These are phyloP conservation scores for Ridgeia piscesae DNA, from an alignment of 1,140 invertebrate species.

Conservation along the genomic window DNA sequence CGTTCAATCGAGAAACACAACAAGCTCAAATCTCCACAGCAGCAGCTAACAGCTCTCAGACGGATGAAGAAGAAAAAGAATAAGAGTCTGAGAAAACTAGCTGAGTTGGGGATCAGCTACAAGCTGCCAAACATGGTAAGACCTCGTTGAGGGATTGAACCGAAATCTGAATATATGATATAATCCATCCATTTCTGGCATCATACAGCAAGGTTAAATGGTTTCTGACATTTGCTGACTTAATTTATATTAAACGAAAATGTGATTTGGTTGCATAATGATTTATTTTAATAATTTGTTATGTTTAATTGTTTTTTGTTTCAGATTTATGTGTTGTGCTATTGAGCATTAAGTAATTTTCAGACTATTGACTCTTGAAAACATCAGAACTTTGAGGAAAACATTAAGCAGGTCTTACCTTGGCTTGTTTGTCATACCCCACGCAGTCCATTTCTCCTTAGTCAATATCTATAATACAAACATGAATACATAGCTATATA, in stretches of 20 bases:
- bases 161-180: neutral
- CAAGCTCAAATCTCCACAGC: neutral
- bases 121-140: neutral
- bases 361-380: neutral
- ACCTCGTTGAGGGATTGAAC: neutral
- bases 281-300: too few relatives aligned
- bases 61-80: neutral
- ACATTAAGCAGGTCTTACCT: too few relatives aligned
- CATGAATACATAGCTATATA: neutral
- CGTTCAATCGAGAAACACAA: neutral
- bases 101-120: neutral
- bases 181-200: neutral
- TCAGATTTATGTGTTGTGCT: neutral
- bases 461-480: neutral
- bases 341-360: neutral
- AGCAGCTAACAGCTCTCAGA: neutral
- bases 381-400: too few relatives aligned
- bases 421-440: too few relatives aligned
- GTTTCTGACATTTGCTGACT: neutral
- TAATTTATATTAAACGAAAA: neutral
- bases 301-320: neutral
- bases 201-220: neutral
- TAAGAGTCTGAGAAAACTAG: neutral
- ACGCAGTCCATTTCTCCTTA: too few relatives aligned
- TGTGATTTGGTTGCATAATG: neutral